A percentile compares a stretch with the other conserved stretches of the same genome.
Evolutionary conservation across 2,113 vertebrate species (phyloP).

Genomic region (Hippolais icterina): DNA sequence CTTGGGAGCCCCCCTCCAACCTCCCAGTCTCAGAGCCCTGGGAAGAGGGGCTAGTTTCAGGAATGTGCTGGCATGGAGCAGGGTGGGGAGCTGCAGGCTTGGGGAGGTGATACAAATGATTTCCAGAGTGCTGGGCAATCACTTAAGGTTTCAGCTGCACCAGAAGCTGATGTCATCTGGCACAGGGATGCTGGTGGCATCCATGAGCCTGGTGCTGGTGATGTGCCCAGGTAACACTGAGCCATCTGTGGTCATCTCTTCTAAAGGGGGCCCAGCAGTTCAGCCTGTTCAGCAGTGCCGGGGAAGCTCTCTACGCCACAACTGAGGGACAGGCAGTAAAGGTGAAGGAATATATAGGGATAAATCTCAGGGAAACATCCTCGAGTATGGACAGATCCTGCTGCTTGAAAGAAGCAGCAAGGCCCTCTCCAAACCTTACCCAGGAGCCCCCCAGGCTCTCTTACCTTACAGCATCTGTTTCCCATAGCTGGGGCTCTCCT

Average conservation of each 20-base stretch:
- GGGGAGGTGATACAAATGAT: not conserved
- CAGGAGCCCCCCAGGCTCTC: not conserved
- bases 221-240: rapidly evolving
- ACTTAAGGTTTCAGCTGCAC: not conserved
- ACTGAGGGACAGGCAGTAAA: not conserved
- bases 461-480: not conserved
- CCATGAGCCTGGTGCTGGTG: not conserved
- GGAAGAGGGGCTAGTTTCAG: not conserved
- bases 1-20: not conserved
- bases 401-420: not conserved
- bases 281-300: not conserved
- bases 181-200: not conserved
- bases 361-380: rapidly evolving
- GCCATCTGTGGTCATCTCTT: not conserved
- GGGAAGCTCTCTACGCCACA: not conserved
- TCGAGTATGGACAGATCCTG: not conserved
- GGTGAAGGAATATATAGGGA: not conserved
- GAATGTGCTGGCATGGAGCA: not conserved
- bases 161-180: not conserved
- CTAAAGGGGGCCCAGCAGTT: not conserved
- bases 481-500: not conserved
- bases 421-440: not conserved
- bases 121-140: not conserved
- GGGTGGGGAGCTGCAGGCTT: not conserved
- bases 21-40: not conserved